Evolutionary conservation across 2,888 invertebrate species (phyloP).

Genomic region (Microdon myrmicae): DNA sequence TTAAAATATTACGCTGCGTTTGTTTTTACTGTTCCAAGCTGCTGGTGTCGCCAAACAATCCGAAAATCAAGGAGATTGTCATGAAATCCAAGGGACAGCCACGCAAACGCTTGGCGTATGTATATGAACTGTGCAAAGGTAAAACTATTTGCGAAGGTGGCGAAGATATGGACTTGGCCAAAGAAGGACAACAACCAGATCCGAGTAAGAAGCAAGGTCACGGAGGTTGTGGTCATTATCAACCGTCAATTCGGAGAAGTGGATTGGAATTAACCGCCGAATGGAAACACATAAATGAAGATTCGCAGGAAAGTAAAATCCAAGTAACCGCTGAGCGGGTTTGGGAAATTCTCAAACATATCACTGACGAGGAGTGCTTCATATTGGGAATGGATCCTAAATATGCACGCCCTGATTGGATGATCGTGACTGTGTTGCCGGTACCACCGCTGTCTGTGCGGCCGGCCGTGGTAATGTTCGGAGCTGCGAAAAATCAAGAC

Average conservation of each 20-base stretch:
- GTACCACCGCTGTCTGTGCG: conserved; percentile 96
- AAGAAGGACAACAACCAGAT: conserved; percentile 74
- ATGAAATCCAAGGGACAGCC: conserved; percentile 97
- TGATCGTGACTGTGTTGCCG: conserved; percentile 96
- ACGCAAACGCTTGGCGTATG: conserved; percentile 90
- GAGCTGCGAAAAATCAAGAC: conserved; percentile 98
- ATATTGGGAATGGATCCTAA: conserved; percentile 97
- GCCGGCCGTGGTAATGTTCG: conserved; percentile 96
- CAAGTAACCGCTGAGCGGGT: conserved; percentile 93
- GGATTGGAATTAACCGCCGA: conserved; percentile 96
- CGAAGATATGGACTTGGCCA: conserved; percentile 94
- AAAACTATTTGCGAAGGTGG: conserved; percentile 99
- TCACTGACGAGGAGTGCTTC: conserved; percentile 95
- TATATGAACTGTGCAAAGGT: conserved; percentile 97
- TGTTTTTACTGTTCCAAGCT: conserved; percentile 99
- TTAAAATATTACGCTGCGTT: conserved; percentile 97
- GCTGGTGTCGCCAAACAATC: conserved; percentile 91
- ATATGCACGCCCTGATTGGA: conserved; percentile 98
- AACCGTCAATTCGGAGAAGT: conserved; percentile 88
- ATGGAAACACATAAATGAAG: conserved; percentile 99
- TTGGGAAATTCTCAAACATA: conserved; percentile 95
- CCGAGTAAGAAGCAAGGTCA: conserved; percentile 74
- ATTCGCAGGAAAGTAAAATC: conserved; percentile 87
- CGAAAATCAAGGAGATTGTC: conserved; percentile 72
- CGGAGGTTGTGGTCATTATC: conserved; percentile 98